Evolutionary conservation across 2,888 invertebrate species (phyloP).

Genomic region (Automeris io): DNA sequence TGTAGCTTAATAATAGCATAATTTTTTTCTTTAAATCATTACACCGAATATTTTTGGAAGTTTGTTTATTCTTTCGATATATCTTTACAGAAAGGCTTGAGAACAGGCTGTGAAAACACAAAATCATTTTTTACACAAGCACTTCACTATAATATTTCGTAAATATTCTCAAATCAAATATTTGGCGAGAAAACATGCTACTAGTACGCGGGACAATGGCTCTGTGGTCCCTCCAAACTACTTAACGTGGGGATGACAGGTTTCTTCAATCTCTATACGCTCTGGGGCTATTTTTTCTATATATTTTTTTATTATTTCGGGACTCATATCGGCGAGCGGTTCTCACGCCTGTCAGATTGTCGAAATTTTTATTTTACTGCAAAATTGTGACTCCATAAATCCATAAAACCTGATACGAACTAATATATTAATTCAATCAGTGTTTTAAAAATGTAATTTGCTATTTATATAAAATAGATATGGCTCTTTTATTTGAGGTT

Average conservation of each 20-base stretch:
- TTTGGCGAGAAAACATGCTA: slow-evolving; percentile 73
- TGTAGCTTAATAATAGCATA: no score
- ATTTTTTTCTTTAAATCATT: no score
- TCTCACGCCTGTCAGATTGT: slow-evolving; percentile 50
- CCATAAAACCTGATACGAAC: not conserved
- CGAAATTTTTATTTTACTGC: slow-evolving; percentile 2
- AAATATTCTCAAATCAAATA: slow-evolving; percentile 70
- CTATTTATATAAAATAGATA: no score
- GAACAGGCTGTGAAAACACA: no score
- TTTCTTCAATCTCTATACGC: slow-evolving; percentile 73
- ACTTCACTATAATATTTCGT: slow-evolving; percentile 48
- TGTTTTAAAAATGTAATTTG: no score
- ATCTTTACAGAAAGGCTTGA: no score
- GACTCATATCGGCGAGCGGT: slow-evolving; percentile 45
- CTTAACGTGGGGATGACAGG: slow-evolving; percentile 77
- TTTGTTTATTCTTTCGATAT: no score
- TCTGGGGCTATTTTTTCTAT: slow-evolving; percentile 63
- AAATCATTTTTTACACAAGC: slow-evolving; percentile 47
- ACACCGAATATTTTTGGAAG: no score
- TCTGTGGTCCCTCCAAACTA: slow-evolving; percentile 66
- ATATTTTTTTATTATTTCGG: slow-evolving; percentile 51
- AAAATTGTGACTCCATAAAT: not conserved
- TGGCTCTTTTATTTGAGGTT: no score
- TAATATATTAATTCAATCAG: no score
- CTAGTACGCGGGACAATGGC: slow-evolving; percentile 66